phyloP scores from a whole-genome alignment of 2,888 invertebrate species.

The Phortica magna region DNA sequence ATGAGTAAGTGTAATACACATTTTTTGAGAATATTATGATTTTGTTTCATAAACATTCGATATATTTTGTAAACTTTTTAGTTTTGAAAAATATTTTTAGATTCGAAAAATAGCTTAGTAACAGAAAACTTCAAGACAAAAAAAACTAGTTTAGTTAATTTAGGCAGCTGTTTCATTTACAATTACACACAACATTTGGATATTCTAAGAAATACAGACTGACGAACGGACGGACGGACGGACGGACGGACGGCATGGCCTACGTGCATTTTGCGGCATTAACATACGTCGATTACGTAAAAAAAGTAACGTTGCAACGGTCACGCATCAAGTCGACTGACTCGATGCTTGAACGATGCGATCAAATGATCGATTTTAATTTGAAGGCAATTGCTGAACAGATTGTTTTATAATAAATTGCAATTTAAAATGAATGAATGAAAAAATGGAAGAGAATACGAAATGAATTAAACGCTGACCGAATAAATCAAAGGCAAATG shows the following conservation, averaged over 20 bases:
- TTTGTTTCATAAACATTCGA: too few species aligned
- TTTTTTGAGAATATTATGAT: too few species aligned
- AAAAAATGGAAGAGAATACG: constrained; percentile 42
- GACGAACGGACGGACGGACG: too few species aligned
- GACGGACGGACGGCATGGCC: constrained; percentile 31
- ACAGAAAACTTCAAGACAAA: too few species aligned
- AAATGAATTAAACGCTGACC: constrained; percentile 55
- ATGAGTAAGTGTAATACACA: too few species aligned
- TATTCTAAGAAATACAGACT: too few species aligned
- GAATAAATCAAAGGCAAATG: constrained; percentile 36
- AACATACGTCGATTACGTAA: not conserved
- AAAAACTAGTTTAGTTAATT: too few species aligned
- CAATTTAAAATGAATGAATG: constrained; percentile 60
- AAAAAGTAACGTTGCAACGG: constrained; percentile 58
- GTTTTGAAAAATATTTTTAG: too few species aligned
- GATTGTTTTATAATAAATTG: constrained; percentile 68
- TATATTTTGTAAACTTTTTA: too few species aligned
- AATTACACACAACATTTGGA: too few species aligned
- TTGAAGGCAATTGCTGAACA: constrained; percentile 64
- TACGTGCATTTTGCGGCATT: constrained; percentile 57
- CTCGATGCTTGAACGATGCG: constrained; percentile 39
- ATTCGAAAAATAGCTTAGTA: too few species aligned
- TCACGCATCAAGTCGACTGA: constrained; percentile 55
- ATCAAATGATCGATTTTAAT: constrained; percentile 54
- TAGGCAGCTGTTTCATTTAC: too few species aligned